These are phyloP conservation scores for Cynocephalus volans DNA, from an alignment of 2,113 vertebrate species.

Conservation along the genomic window DNA sequence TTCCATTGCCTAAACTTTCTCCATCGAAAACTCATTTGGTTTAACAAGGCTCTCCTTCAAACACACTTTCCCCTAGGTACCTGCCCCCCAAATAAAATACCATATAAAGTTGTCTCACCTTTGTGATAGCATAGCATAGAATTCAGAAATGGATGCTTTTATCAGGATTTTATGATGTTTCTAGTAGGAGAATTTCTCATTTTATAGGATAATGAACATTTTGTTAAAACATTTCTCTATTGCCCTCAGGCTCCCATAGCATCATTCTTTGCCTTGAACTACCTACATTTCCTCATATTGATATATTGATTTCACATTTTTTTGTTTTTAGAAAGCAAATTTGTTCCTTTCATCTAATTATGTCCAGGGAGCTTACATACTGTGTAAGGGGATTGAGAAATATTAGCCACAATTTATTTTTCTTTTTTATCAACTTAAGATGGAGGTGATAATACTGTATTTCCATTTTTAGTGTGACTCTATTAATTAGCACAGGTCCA, in stretches of 20 bases:
- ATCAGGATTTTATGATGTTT: slow-evolving; percentile 46
- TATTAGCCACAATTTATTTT: slow-evolving; percentile 16
- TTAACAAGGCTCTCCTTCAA: slow-evolving; percentile 38
- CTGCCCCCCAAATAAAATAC: not conserved
- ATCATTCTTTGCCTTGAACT: slow-evolving; percentile 37
- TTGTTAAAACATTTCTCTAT: slow-evolving; percentile 57
- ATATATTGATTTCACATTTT: slow-evolving; percentile 51
- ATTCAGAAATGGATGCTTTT: slow-evolving; percentile 28
- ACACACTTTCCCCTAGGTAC: not conserved
- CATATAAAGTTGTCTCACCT: not conserved
- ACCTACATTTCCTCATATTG: slow-evolving; percentile 18
- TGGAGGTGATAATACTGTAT: not conserved
- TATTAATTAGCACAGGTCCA: not conserved
- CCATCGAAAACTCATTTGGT: not conserved
- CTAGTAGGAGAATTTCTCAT: slow-evolving; percentile 27
- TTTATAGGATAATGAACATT: slow-evolving; percentile 50
- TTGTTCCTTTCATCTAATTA: slow-evolving; percentile 6
- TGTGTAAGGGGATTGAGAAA: slow-evolving; percentile 3
- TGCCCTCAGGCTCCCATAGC: not conserved
- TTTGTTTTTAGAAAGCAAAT: slow-evolving; percentile 37
- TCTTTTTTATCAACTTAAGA: slow-evolving; percentile 59
- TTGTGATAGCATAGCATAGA: not conserved
- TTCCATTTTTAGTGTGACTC: not conserved
- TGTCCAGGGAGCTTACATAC: not conserved
- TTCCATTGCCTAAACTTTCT: slow-evolving; percentile 13